phyloP scores from a whole-genome alignment of 2,797 vertebrate genomes.

The Eleutherodactylus coqui region DNA sequence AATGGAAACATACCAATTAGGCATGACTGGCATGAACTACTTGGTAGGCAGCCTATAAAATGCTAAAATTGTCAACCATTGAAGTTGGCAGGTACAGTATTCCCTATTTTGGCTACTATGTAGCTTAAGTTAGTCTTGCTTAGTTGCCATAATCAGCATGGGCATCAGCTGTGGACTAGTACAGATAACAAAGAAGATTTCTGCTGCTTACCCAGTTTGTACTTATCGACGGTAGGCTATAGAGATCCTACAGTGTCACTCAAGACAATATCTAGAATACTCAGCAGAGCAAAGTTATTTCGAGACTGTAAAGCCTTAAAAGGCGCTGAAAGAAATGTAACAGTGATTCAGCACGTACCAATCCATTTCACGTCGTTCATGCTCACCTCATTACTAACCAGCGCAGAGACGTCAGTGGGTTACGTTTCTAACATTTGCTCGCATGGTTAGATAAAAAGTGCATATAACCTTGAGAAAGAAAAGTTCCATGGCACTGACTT shows the following conservation, averaged over 20 bases:
- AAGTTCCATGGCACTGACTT: neutral
- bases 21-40: no score
- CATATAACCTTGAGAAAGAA: conserved; percentile 21
- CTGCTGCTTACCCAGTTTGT: neutral
- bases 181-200: neutral
- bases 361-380: neutral
- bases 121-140: neutral
- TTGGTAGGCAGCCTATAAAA: neutral
- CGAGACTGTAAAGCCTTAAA: neutral
- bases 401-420: neutral
- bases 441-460: conserved; percentile 15
- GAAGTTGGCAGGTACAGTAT: neutral
- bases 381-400: neutral
- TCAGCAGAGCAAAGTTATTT: neutral
- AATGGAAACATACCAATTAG: no score
- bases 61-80: neutral
- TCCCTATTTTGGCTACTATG: neutral
- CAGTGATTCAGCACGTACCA: neutral
- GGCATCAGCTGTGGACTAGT: neutral
- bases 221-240: neutral
- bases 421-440: conserved; percentile 1
- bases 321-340: neutral
- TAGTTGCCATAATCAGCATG: neutral
- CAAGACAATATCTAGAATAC: neutral
- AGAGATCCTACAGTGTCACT: neutral